Evolutionary conservation across 2,888 invertebrate genomes (phyloP), one percentile per base, ranked within the genome.

Genomic region (Pristionchus exspectatus): DNA sequence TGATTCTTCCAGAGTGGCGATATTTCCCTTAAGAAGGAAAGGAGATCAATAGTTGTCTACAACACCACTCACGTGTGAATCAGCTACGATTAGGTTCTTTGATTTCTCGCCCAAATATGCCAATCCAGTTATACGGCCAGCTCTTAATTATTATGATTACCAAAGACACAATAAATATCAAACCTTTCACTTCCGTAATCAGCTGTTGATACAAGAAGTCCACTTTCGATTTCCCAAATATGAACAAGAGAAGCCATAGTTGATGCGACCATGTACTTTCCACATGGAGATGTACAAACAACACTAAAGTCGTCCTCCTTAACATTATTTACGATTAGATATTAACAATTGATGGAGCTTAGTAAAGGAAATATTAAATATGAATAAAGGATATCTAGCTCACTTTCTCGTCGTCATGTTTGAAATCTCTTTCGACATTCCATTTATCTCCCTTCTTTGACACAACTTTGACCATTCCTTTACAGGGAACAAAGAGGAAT

Each of bases 221-320:
- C 90, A 59, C 72, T 44, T 4, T 21, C 90, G 87, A 88, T 89
- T n/a, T 91, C 89, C 92, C 92, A 92, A 14, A 91, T 87, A 9
- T 74, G 90, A 50, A 92, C 87, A 14, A 90, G 69, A 54, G 91
- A 91, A 21, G 90, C 83, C 72, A 91, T 88, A 2, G 91, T 90
- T 0, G 91, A 91, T 5, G 91, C 90, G 10, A 91, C 92, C 12
- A 92, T 54, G 74, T 90, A 91, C 18, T 89, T 90, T 38, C 91
- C 92, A 69, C 91, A 90, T 12, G 69, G 84, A 9, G 91, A 91
- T 16, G 90, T 16, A 0, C 90, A 59, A 14, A 74, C 66, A 0
- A 87, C 81, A 9, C 90, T 90, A 74, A 90, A 92, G 56, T 50
- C 83, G 18, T 89, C 87, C 7, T 90, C 81, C 83, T 59, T 2